Base-by-base conservation (phyloP, 1,140 invertebrate species). In the Drosophila arizonae region DNA sequence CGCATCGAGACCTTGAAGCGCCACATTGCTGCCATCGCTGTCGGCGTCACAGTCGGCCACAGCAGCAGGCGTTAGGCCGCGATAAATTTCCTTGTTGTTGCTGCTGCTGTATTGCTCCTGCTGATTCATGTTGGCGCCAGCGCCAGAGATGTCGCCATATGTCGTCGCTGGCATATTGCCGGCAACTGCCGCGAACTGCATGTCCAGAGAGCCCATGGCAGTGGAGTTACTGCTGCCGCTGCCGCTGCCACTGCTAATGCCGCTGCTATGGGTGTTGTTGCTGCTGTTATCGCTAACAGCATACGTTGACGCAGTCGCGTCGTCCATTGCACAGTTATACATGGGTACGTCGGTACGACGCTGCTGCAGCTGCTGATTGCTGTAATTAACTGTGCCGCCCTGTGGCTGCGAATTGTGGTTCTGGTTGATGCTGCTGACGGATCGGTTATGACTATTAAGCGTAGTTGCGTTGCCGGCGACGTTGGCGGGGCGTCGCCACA, bases 181-280 rank as follows among this genome's bases (percentile, higher is more conserved):
- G 33, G 92, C 92, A 33, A 92, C 92, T 75, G 92, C 92, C 46
- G 92, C 92, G 74, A 92, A 85, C 67, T 91, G 77, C 88, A 92
- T 92, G 78, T 87, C 88, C 62, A 92, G 86, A 21, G 87, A 82
- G 24, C 92, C 82, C 52, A 90, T 79, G 58, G 81, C 70, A 51
- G 76, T 71, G 66, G 81, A 84, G 55, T 58, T 61, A 26, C 43
- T 55, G 13, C 28, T n/a, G 52, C 57, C 26, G 60, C 28, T 30
- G 57, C 57, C 26, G 58, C 28, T 30, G 28, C 28, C 28, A 6
- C 28, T 30, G 28, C 28, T 30, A 30, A 24, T 24, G 28, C 28
- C 28, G 4, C 28, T 30, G 28, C 28, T 30, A 30, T 30, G 28
- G 62, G 30, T 58, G 52, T 51, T 70, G 26, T 39, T 57, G 61